Evolutionary conservation across 1,140 invertebrate genomes (phyloP), one percentile per base, ranked within the genome.

Genomic region (Matsumurasca onukii): DNA sequence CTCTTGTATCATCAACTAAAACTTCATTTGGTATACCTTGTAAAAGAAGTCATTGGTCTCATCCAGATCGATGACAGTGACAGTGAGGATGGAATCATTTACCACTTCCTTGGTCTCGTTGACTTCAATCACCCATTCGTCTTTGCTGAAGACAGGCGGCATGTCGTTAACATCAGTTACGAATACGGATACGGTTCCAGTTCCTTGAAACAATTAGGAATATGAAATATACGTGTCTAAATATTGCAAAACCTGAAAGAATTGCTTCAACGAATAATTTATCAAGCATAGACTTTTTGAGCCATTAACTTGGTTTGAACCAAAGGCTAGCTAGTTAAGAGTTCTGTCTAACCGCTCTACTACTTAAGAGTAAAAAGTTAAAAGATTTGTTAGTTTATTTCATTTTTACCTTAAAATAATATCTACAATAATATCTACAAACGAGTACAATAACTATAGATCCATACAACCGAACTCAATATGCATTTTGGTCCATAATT

Each of bases 31-130:
- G 5, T 17, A 24, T 59, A 85, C 92, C 82, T 96, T 96, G 76
- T 96, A 97, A 76, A 95, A 93, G 81, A 97, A 97, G 79, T 95
- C 95, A 78, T 97, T 97, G 1, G 93, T 95, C 81, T 97, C 94
- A 76, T 97, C 94, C 78, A 95, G 93, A 76, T 97, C 94, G 77
- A 96, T 93, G 22, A 97, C 94, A 0, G 93, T 95, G 0, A 97
- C 94, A 0, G 94, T 95, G 1, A 97, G 82, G 73, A 97, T 96
- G 9, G 94, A 93, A 5, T 2, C 5, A 22, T 51, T 22, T 1
- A 27, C 13, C 17, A 5, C 0, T 1, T 30, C 31, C 80, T 96
- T 92, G 20, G 93, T 97, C 84, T 98, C 95, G 79, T 96, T 94
- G 59, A 97, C 94, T 82, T 96, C 94, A 0, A 94, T 95, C 73